Conservation (phyloP, 1,140 invertebrate genomes). For the Steinernema feltiae region DNA sequence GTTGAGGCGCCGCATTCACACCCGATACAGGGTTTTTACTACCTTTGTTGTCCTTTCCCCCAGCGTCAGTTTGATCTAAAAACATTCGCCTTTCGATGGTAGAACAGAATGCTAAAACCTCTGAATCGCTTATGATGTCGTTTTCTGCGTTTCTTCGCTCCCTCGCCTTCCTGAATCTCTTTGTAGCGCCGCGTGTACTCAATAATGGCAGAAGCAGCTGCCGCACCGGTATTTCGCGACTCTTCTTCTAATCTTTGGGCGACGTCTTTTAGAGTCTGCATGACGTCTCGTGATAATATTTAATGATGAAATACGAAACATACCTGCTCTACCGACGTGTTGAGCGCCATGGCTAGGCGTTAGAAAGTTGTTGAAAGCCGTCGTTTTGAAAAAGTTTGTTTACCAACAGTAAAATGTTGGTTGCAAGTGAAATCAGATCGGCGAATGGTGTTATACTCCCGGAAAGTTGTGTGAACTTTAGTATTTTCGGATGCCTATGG, state of each 20-base stretch:
- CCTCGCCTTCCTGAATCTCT: not conserved
- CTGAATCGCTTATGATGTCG: slow-evolving; percentile 1
- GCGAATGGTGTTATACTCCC: not conserved
- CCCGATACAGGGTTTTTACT: not conserved
- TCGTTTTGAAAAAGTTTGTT: not conserved
- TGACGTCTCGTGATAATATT: too few relatives aligned
- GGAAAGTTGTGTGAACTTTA: not conserved
- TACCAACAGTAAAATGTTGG: not conserved
- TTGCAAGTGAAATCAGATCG: not conserved
- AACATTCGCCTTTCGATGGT: not conserved
- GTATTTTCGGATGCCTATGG: not conserved
- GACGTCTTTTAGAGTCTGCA: not conserved
- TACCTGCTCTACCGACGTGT: not conserved
- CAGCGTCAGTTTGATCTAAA: not conserved
- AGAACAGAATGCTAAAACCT: not conserved
- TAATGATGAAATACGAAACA: not conserved
- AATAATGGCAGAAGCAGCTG: not conserved
- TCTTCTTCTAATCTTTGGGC: not conserved
- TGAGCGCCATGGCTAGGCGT: not conserved
- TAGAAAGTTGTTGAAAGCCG: not conserved
- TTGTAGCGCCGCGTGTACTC: slow-evolving; percentile 4
- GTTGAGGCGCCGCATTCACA: not conserved
- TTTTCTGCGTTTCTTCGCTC: not conserved
- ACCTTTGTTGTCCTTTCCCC: not conserved
- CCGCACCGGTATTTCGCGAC: not conserved